phyloP scores from a whole-genome alignment of 2,797 vertebrate species.

The Tiaroga cobitis region DNA sequence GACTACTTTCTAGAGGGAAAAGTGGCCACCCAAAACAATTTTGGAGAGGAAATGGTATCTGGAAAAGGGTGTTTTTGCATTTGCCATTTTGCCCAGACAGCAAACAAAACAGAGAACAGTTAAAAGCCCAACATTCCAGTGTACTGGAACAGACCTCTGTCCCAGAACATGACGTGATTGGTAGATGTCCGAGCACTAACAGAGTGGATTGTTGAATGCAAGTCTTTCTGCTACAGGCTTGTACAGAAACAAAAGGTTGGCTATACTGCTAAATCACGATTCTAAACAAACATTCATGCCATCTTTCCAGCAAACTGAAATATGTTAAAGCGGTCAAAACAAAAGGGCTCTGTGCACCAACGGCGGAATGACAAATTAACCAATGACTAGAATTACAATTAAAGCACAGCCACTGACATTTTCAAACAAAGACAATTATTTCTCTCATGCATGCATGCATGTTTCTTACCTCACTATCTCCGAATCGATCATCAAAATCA shows the following conservation, averaged over 20 bases:
- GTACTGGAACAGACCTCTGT: slow-evolving; percentile 61
- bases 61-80: slow-evolving; percentile 56
- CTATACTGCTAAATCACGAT: slow-evolving; percentile 28
- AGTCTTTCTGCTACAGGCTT: slow-evolving; percentile 19
- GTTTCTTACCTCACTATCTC: slow-evolving; percentile 87
- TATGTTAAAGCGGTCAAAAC: slow-evolving; percentile 22
- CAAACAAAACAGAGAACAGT: slow-evolving; percentile 61
- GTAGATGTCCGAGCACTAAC: slow-evolving; percentile 16
- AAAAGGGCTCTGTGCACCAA: slow-evolving; percentile 24
- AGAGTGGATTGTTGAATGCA: background rate
- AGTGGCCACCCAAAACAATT: slow-evolving; percentile 48
- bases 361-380: background rate
- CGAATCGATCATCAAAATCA: slow-evolving; percentile 88
- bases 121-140: slow-evolving; percentile 67
- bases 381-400: background rate
- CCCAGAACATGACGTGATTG: slow-evolving; percentile 66
- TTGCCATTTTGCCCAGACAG: slow-evolving; percentile 41
- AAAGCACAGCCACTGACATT: slow-evolving; percentile 1
- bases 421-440: background rate
- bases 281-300: slow-evolving; percentile 32
- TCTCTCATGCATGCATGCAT: background rate
- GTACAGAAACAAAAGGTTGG: slow-evolving; percentile 23
- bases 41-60: slow-evolving; percentile 56
- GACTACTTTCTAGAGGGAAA: slow-evolving; percentile 53
- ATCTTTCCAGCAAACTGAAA: slow-evolving; percentile 14